These are phyloP conservation scores for Apodemus speciosus DNA, from an alignment of 2,113 vertebrate species.

Conservation along the genomic window DNA sequence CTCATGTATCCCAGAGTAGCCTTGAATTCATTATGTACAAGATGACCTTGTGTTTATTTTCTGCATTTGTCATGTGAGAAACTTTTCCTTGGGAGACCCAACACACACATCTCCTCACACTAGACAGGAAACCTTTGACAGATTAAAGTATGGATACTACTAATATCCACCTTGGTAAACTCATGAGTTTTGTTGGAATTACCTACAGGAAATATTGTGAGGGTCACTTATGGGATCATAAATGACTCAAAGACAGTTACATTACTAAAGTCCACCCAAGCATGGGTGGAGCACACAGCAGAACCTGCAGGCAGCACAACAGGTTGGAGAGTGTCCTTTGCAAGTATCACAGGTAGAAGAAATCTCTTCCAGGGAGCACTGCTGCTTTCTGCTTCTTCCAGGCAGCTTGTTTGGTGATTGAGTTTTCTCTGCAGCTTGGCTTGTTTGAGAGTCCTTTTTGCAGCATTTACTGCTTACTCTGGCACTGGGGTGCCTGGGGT, in stretches of 20 bases:
- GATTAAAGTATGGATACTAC: not conserved
- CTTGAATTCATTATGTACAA: not conserved
- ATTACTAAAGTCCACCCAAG: not conserved
- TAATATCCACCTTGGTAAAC: not conserved
- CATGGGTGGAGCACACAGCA: not conserved
- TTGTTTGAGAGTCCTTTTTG: not conserved
- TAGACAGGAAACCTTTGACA: not conserved
- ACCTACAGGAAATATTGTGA: not conserved
- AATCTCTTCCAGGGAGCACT: too few relatives aligned
- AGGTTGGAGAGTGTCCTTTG: not conserved
- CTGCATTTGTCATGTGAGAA: not conserved
- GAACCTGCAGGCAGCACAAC: not conserved
- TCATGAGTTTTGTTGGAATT: not conserved
- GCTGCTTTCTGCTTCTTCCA: not conserved
- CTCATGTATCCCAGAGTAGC: not conserved
- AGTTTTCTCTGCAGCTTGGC: not conserved
- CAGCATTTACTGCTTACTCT: not conserved
- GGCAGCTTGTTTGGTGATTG: not conserved
- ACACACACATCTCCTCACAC: not conserved
- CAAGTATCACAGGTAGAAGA: too few relatives aligned
- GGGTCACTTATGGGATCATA: not conserved
- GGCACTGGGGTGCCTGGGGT: not conserved
- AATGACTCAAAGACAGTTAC: not conserved
- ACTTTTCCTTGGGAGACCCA: not conserved
- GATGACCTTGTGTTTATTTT: not conserved